Evolutionary conservation across 2,797 vertebrate species (phyloP).

Genomic region (Sebastes kiyomatsui): DNA sequence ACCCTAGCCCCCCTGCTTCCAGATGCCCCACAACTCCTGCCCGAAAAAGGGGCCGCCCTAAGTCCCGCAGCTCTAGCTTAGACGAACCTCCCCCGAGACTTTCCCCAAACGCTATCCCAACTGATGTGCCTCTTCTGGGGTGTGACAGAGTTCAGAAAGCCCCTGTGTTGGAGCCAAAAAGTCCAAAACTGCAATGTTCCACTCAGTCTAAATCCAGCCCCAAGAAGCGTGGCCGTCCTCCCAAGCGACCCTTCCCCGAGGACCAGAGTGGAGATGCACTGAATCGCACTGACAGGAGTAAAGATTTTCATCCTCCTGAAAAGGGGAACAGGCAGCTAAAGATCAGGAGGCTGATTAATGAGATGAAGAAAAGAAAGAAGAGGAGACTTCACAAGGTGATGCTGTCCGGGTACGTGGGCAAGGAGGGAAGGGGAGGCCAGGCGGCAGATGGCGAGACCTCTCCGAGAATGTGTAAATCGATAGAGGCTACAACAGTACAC

Average conservation of each 20-base stretch:
- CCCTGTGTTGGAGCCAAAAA: conserved; percentile 83
- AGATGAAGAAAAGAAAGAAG: conserved; percentile 97
- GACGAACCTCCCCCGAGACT: conserved; percentile 85
- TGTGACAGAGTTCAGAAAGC: conserved; percentile 79
- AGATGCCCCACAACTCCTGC: conserved; percentile 56
- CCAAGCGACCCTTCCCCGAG: conserved; percentile 61
- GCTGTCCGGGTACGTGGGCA: conserved; percentile 79
- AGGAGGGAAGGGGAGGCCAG: conserved; percentile 41
- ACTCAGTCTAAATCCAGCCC: conserved; percentile 81
- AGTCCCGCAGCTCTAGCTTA: conserved; percentile 85
- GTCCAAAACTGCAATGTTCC: conserved; percentile 61
- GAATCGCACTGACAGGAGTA: conserved; percentile 46
- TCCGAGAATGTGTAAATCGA: conserved; percentile 61
- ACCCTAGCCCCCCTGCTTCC: conserved; percentile 66
- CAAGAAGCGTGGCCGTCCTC: conserved; percentile 90
- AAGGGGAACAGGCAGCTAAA: conserved; percentile 91
- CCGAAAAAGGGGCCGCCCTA: conserved; percentile 90
- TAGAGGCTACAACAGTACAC: conserved; percentile 65
- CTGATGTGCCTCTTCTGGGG: conserved; percentile 66
- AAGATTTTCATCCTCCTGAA: conserved; percentile 65
- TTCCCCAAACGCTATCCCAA: conserved; percentile 80
- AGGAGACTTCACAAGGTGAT: conserved; percentile 93
- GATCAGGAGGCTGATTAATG: conserved; percentile 94
- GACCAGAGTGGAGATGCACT: conserved; percentile 67
- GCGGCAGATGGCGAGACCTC: conserved; percentile 61